Percentiles rank a stretch among this genome's conserved stretches.
Evolutionary conservation across 2,888 invertebrate species (phyloP).

Genomic region (Parnassius orleans): DNA sequence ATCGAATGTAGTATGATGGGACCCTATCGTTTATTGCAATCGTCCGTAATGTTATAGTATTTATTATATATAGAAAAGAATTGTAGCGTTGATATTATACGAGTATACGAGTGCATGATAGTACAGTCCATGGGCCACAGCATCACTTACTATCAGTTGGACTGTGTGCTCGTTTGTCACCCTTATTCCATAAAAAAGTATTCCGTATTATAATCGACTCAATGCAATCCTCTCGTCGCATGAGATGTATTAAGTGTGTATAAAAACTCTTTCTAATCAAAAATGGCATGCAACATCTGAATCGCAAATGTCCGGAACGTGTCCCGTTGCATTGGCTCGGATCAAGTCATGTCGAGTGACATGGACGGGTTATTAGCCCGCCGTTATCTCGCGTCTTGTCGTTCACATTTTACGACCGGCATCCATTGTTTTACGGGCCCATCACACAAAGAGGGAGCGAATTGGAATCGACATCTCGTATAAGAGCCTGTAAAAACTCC

Average conservation of each 20-base stretch:
- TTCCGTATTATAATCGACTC: too few species aligned
- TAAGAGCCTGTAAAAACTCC: slow-evolving; percentile 77
- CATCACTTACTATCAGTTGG: too few species aligned
- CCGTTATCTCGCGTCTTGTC: slow-evolving; percentile 67
- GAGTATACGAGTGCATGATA: too few species aligned
- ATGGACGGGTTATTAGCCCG: slow-evolving; percentile 55
- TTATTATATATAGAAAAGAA: too few species aligned
- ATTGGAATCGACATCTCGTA: slow-evolving; percentile 76
- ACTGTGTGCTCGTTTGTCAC: too few species aligned
- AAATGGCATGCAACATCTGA: slow-evolving; percentile 30
- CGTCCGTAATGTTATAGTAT: too few species aligned
- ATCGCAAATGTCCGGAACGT: slow-evolving; percentile 36
- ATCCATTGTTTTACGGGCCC: slow-evolving; percentile 70
- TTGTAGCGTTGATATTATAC: too few species aligned
- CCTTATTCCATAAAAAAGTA: too few species aligned
- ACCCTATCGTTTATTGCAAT: too few species aligned
- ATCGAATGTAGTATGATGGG: too few species aligned
- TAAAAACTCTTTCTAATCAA: neutral
- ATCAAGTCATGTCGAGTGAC: slow-evolving; percentile 28
- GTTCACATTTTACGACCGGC: slow-evolving; percentile 60
- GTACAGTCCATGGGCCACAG: too few species aligned
- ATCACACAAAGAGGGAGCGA: slow-evolving; percentile 52
- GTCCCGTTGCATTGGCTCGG: slow-evolving; percentile 22
- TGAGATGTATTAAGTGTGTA: neutral
- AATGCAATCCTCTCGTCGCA: too few species aligned